phyloP scores from a whole-genome alignment of 2,113 vertebrate genomes.

The Zosterops hypoxanthus region DNA sequence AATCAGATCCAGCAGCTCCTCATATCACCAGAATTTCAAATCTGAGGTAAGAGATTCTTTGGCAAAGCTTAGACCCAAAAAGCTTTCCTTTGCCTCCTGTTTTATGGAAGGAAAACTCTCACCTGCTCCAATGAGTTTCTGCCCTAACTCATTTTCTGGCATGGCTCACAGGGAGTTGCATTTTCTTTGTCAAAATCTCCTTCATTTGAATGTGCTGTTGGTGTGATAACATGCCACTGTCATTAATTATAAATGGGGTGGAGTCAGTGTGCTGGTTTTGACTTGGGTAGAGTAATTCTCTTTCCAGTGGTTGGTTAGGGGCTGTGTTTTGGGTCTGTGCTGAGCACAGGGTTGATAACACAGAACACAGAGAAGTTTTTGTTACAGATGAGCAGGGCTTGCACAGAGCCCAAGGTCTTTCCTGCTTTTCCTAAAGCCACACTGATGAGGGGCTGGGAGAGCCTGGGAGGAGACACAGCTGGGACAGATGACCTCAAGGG shows the following conservation, averaged over 20 bases:
- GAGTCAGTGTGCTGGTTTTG: background rate
- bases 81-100: background rate
- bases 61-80: background rate
- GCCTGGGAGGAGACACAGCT: background rate
- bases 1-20: background rate
- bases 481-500: background rate
- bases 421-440: fast-evolving
- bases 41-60: background rate
- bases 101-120: background rate
- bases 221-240: background rate
- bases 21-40: background rate
- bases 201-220: background rate
- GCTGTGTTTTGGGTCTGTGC: background rate
- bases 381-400: background rate
- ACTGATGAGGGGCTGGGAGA: fast-evolving
- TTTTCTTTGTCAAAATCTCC: background rate
- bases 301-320: too few relatives aligned
- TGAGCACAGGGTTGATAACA: fast-evolving
- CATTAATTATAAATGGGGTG: conserved; percentile 17
- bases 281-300: background rate
- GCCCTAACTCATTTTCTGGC: background rate
- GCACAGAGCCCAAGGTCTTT: background rate
- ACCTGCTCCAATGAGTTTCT: background rate
- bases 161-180: background rate
- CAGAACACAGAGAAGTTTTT: background rate